A percentile compares a stretch with the other conserved stretches of the same genome.
Evolutionary conservation across 2,113 vertebrate genomes (phyloP).

Genomic region (Xenopus borealis): DNA sequence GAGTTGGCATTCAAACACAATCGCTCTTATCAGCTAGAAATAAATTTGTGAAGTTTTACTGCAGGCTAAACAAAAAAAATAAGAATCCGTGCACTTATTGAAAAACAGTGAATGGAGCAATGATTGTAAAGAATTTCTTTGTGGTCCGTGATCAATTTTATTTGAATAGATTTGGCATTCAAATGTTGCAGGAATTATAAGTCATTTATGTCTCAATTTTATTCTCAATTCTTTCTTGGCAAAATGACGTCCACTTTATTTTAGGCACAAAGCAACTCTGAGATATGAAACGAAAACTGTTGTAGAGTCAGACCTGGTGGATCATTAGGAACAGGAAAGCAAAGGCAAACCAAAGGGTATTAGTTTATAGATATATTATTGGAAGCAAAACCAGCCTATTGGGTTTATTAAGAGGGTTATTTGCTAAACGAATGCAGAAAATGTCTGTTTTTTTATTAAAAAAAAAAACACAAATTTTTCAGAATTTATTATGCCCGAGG

Average conservation of each 20-base stretch:
- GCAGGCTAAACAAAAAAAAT: neutral
- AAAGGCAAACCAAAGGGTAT: too few species aligned
- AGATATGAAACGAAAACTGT: slow-evolving; percentile 17
- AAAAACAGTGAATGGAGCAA: neutral
- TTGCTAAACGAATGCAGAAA: too few species aligned
- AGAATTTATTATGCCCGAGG: too few species aligned
- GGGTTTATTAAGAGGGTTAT: too few species aligned
- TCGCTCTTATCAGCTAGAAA: neutral
- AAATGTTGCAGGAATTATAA: neutral
- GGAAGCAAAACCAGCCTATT: too few species aligned
- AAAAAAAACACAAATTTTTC: too few species aligned
- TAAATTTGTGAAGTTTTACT: neutral
- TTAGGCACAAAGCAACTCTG: slow-evolving; percentile 8
- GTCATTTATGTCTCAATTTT: slow-evolving; percentile 22
- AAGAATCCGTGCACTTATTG: neutral
- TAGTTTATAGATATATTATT: too few species aligned
- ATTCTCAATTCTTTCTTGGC: slow-evolving; percentile 13
- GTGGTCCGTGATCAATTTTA: neutral
- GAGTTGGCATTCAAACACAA: neutral
- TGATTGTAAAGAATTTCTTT: neutral
- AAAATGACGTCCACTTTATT: slow-evolving; percentile 18
- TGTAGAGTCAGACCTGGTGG: neutral
- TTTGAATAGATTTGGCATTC: slow-evolving; percentile 8
- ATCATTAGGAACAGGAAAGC: too few species aligned
- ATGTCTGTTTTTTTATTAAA: too few species aligned